Evolutionary conservation across 2,113 vertebrate species (phyloP).

Genomic region (Madoqua kirkii): DNA sequence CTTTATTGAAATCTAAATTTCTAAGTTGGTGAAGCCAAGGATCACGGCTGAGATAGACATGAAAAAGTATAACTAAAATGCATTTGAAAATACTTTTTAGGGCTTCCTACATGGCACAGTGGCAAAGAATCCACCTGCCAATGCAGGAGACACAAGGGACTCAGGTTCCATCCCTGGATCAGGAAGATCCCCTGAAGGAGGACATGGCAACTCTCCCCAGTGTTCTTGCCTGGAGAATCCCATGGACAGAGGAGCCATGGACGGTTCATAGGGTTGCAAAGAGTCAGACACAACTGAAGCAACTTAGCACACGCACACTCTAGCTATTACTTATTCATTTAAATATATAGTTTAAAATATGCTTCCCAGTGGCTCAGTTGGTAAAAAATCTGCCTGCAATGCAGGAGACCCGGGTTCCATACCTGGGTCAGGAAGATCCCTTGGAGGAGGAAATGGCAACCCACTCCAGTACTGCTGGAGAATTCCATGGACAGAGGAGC

Average conservation of each 20-base stretch:
- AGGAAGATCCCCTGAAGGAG: neutral
- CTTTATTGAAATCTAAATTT: neutral
- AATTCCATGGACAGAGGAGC: neutral
- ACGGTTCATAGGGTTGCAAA: neutral
- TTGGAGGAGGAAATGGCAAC: neutral
- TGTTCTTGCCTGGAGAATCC: neutral
- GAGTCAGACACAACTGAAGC: neutral
- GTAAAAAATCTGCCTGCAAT: neutral
- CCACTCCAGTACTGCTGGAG: neutral
- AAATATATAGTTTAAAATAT: neutral
- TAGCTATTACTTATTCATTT: neutral
- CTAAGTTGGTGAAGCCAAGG: neutral
- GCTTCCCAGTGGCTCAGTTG: neutral
- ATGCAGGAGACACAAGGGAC: neutral
- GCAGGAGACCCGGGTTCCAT: neutral
- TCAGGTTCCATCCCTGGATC: neutral
- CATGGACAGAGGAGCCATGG: neutral
- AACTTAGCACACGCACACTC: neutral
- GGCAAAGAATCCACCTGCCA: neutral
- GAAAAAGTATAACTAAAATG: neutral
- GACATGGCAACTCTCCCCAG: neutral
- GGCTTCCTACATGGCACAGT: neutral
- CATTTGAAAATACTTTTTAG: neutral
- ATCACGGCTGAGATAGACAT: neutral
- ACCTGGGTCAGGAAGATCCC: neutral